Conservation (phyloP, 2,113 vertebrate genomes). For the Menidia beryllina region DNA sequence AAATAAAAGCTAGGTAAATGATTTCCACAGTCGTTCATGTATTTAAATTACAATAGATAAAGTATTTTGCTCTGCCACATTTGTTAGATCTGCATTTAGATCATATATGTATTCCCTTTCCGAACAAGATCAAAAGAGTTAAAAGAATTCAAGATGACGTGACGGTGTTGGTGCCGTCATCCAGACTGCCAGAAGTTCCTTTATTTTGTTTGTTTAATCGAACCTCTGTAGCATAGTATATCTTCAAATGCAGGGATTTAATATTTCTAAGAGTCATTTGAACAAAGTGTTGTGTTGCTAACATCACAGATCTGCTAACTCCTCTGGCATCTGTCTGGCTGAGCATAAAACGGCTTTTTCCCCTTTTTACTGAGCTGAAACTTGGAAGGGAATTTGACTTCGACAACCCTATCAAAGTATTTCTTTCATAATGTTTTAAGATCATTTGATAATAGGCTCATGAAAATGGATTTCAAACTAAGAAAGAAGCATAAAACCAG, state of each 20-base stretch:
- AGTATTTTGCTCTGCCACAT: too few relatives aligned
- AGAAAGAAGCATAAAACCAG: neutral
- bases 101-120: too few relatives aligned
- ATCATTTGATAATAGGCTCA: slow-evolving; percentile 18
- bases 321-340: slow-evolving; percentile 8
- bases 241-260: neutral
- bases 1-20: too few relatives aligned
- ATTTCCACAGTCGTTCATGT: too few relatives aligned
- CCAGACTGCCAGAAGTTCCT: neutral
- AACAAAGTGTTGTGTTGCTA: neutral
- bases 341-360: neutral
- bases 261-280: neutral
- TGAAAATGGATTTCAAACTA: neutral
- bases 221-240: too few relatives aligned
- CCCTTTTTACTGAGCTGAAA: slow-evolving; percentile 31
- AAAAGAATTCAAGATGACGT: neutral
- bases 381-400: slow-evolving; percentile 48
- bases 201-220: neutral
- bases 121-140: neutral
- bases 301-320: slow-evolving; percentile 20
- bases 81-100: too few relatives aligned
- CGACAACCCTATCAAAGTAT: too few relatives aligned
- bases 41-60: too few relatives aligned
- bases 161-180: slow-evolving; percentile 7
- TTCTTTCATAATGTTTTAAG: neutral